These are phyloP conservation scores for Urocitellus parryii DNA, from an alignment of 2,113 vertebrate genomes.

Conservation along the genomic window DNA sequence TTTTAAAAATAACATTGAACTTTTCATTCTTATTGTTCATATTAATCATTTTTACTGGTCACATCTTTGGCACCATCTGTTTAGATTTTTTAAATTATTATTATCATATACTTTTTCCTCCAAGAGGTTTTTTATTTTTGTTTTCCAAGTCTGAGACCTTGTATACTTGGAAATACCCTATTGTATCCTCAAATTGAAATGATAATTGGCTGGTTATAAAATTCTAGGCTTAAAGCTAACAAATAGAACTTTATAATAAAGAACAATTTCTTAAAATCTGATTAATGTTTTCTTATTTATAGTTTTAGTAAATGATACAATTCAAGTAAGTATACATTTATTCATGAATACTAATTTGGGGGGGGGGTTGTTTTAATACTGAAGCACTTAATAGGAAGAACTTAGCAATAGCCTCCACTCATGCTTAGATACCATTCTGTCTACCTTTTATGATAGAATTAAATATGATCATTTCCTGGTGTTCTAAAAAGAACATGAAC, in stretches of 20 bases:
- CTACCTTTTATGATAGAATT: neutral
- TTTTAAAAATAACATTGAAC: neutral
- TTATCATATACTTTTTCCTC: neutral
- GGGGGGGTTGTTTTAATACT: neutral
- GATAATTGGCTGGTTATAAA: neutral
- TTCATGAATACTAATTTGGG: neutral
- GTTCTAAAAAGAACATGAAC: neutral
- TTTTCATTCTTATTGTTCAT: neutral
- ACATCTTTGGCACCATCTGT: neutral
- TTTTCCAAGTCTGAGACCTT: neutral
- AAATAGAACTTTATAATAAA: constrained; percentile 18
- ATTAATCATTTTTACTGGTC: neutral
- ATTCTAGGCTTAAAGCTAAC: constrained; percentile 26
- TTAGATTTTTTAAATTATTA: neutral
- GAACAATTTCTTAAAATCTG: neutral
- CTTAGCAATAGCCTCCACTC: neutral
- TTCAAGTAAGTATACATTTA: constrained; percentile 42
- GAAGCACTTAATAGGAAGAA: neutral
- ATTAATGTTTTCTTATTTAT: neutral
- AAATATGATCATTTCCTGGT: neutral
- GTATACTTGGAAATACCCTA: neutral
- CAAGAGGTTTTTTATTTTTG: neutral
- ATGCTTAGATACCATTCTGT: neutral
- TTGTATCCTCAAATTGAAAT: neutral
- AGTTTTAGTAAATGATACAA: constrained; percentile 23